Conservation (phyloP, 92 coral and sea anemone genomes). For the Porites divaricata region DNA sequence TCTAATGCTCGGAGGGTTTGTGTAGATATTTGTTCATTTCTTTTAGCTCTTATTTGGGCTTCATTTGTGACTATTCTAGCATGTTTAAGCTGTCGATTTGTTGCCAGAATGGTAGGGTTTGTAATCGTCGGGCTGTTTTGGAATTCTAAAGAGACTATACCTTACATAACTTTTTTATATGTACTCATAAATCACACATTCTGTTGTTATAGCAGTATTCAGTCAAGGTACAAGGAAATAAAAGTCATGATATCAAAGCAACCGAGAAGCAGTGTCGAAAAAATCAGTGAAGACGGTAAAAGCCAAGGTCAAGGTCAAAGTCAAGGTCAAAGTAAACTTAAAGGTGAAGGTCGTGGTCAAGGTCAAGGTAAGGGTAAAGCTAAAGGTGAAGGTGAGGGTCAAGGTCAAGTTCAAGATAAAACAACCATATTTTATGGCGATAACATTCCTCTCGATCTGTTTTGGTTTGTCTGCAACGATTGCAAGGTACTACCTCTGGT, state of each 20-base stretch:
- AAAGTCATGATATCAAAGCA: neutral
- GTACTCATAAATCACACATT: neutral
- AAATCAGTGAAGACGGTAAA: too few relatives aligned
- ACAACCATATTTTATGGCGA: neutral
- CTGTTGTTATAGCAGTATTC: neutral
- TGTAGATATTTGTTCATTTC: neutral
- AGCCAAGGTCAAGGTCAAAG: too few relatives aligned
- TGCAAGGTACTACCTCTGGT: neutral
- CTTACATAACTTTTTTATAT: neutral
- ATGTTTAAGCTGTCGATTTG: neutral
- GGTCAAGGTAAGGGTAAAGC: too few relatives aligned
- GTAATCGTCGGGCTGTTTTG: neutral
- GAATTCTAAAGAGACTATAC: neutral
- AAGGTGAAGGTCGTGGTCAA: too few relatives aligned
- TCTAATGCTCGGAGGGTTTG: too few relatives aligned
- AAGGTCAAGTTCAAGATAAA: neutral
- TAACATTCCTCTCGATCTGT: neutral
- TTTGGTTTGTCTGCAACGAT: conserved; percentile 12
- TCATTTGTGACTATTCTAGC: neutral
- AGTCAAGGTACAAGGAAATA: neutral
- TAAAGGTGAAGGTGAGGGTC: too few relatives aligned
- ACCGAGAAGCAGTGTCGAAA: neutral
- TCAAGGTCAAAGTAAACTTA: too few relatives aligned
- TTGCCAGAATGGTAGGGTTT: neutral
- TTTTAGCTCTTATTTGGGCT: neutral